Evolutionary conservation across 2,113 vertebrate genomes (phyloP).

Genomic region (Scomber colias): DNA sequence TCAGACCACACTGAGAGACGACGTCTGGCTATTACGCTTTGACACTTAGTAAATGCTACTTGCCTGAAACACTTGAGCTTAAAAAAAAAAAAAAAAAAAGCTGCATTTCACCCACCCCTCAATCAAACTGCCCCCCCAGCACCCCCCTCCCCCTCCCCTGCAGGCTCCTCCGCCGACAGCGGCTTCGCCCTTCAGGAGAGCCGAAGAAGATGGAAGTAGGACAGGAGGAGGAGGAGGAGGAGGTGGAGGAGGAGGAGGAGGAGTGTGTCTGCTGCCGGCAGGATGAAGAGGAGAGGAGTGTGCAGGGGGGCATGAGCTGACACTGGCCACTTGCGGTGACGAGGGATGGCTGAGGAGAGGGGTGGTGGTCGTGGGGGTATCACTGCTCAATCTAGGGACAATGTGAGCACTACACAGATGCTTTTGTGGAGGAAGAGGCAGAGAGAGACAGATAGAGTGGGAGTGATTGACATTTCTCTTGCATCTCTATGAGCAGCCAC

Average conservation of each 20-base stretch:
- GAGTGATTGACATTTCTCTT: slow-evolving; percentile 52
- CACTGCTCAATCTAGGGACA: slow-evolving; percentile 46
- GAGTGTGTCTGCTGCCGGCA: slow-evolving; percentile 45
- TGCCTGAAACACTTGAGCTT: slow-evolving; percentile 5
- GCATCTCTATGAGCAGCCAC: slow-evolving; percentile 52
- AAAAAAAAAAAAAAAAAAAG: background rate
- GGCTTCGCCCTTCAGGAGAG: slow-evolving; percentile 69
- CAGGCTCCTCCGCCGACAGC: slow-evolving; percentile 12
- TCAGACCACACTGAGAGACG: slow-evolving; percentile 27
- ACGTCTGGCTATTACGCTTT: slow-evolving; percentile 10
- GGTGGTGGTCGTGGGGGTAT: slow-evolving; percentile 8
- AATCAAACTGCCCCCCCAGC: background rate
- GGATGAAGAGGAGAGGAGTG: slow-evolving; percentile 28
- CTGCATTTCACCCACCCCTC: background rate
- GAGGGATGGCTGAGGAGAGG: slow-evolving; percentile 48
- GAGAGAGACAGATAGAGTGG: slow-evolving; percentile 37
- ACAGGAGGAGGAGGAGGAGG: slow-evolving; percentile 64
- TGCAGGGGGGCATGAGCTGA: slow-evolving; percentile 17
- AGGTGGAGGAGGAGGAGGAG: background rate
- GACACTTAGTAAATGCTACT: slow-evolving; percentile 20
- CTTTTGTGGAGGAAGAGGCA: slow-evolving; percentile 18
- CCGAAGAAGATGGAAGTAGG: slow-evolving; percentile 73
- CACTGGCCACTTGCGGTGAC: slow-evolving; percentile 36
- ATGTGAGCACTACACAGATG: slow-evolving; percentile 55
- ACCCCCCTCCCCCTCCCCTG: background rate